Conservation (phyloP, 2,113 vertebrate species). For the Rhabdornis inornatus region DNA sequence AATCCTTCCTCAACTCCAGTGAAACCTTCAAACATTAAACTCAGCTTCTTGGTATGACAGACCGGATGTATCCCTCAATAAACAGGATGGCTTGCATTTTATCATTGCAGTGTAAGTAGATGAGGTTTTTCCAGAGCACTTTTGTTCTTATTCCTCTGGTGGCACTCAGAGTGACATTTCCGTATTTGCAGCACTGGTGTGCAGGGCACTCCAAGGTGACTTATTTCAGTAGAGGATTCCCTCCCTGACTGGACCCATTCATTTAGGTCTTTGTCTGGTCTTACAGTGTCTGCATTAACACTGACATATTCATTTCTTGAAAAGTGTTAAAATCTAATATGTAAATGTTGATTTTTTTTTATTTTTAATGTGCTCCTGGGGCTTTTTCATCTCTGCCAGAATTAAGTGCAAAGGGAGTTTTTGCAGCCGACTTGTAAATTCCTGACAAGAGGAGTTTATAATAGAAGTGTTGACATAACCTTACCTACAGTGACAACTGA, state of each 20-base stretch:
- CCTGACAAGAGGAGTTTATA: slow-evolving; percentile 62
- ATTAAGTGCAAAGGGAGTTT: slow-evolving; percentile 60
- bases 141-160: not conserved
- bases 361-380: slow-evolving; percentile 12
- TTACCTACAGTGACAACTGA: slow-evolving; percentile 56
- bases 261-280: not conserved
- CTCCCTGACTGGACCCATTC: not conserved
- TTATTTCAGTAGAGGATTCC: not conserved
- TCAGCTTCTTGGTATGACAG: not conserved
- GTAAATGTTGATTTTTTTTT: not conserved
- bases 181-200: not conserved
- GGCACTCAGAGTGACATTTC: not conserved
- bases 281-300: not conserved
- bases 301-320: not conserved
- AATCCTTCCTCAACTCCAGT: not conserved
- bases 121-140: not conserved
- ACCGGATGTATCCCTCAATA: not conserved
- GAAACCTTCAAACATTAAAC: not conserved
- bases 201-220: not conserved
- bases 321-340: slow-evolving; percentile 17
- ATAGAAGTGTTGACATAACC: slow-evolving; percentile 65
- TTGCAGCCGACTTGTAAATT: slow-evolving; percentile 62
- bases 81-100: not conserved
- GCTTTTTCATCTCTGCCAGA: slow-evolving; percentile 16
- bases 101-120: not conserved